These are phyloP conservation scores for Brachypalpus laphriformis DNA, from an alignment of 2,888 invertebrate genomes.

Conservation along the genomic window DNA sequence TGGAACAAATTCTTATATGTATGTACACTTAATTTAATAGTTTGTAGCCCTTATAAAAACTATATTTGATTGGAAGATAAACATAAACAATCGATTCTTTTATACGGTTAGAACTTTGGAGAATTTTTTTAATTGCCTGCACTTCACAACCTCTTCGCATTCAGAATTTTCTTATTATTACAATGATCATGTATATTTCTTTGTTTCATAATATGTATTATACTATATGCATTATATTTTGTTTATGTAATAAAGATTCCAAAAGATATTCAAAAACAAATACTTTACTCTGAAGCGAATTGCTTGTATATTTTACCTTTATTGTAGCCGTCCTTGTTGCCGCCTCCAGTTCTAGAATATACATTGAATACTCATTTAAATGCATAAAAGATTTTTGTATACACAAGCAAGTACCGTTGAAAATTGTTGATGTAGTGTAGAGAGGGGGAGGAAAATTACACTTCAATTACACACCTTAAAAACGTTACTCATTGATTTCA, in stretches of 20 bases:
- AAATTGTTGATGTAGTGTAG: constrained; percentile 72
- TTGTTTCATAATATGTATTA: not conserved
- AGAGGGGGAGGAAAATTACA: constrained; percentile 60
- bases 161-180: not conserved
- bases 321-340: constrained; percentile 97
- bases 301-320: constrained; percentile 91
- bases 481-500: constrained; percentile 54
- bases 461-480: constrained; percentile 59
- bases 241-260: constrained; percentile 67
- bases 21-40: too few species aligned
- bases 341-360: constrained; percentile 91
- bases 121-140: not conserved
- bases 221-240: constrained; percentile 55
- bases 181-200: not conserved
- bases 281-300: constrained; percentile 82
- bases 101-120: too few species aligned
- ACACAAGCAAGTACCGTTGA: constrained; percentile 76
- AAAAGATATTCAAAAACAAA: constrained; percentile 76
- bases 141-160: not conserved
- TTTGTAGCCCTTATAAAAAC: too few species aligned
- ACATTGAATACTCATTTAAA: constrained; percentile 82
- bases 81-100: too few species aligned
- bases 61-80: too few species aligned
- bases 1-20: too few species aligned
- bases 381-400: constrained; percentile 75